A percentile compares a stretch with the other conserved stretches of the same genome.
phyloP scores from a whole-genome alignment of 2,888 invertebrate genomes.

The Yponomeuta sedellus region DNA sequence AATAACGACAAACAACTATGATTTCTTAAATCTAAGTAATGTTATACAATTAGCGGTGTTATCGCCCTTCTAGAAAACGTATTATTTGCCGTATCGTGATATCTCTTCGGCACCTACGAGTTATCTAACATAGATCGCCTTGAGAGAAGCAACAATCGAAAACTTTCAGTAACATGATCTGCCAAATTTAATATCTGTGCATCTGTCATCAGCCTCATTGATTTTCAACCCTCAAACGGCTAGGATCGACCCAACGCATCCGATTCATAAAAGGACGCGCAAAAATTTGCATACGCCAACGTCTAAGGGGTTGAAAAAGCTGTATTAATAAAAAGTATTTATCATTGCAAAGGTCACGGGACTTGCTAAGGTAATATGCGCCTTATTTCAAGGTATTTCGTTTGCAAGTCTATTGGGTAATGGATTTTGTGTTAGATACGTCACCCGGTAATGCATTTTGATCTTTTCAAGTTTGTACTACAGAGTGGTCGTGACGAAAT shows the following conservation, averaged over 20 bases:
- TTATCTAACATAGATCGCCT: neutral
- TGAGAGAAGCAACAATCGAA: neutral
- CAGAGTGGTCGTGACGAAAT: constrained; percentile 15
- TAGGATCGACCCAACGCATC: constrained; percentile 31
- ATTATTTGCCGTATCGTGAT: no score
- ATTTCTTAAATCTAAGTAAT: no score
- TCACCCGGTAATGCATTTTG: constrained; percentile 32
- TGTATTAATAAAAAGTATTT: constrained; percentile 17
- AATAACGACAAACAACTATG: no score
- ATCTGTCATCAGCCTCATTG: constrained; percentile 69
- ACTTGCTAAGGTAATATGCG: constrained; percentile 25
- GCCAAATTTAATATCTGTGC: constrained; percentile 41
- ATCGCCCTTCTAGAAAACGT: no score
- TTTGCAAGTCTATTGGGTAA: neutral
- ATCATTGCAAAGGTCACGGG: constrained; percentile 13
- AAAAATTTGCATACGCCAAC: constrained; percentile 63
- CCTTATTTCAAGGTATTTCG: constrained; percentile 22
- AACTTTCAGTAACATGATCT: constrained; percentile 12
- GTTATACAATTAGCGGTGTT: no score
- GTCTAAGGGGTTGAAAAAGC: constrained; percentile 53
- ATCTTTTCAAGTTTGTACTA: constrained; percentile 33
- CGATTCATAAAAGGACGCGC: constrained; percentile 29
- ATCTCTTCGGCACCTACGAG: no score
- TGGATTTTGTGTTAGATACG: constrained; percentile 25
- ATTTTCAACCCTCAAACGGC: constrained; percentile 46